Base-by-base conservation (phyloP, 1,140 invertebrate genomes). In the Macrobrachium nipponense region DNA sequence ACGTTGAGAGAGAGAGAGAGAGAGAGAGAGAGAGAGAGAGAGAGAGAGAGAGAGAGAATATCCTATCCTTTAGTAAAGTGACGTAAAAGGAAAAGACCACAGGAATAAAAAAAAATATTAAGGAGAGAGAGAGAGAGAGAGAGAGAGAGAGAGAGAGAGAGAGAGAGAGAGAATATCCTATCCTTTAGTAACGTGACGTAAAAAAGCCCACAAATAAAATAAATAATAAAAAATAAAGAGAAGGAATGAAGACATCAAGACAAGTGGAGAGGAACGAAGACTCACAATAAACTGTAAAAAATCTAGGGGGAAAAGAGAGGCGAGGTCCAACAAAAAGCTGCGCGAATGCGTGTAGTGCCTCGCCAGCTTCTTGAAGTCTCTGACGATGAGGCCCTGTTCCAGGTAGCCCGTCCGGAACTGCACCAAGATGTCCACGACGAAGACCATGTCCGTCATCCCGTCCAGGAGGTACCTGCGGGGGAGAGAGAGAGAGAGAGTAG, bases 321-420 rank as follows among this genome's bases (percentile, higher is more conserved):
- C 91, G 61, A 98, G 91, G 91, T 98, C 98, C 82, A 98, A 91
- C n/a, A 96, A 91, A 90, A 98, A 98, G 79, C 95, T 93, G 88
- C 94, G 94, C 44, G 97, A 98, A 72, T 94, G 94, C 62, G 97
- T 92, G 91, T 99, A 99, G 90, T 98, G 97, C 73, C 94, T 94
- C 44, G 96, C 96, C 64, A 99, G 92, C 90, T 98, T 98, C 90
- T 94, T 95, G 76, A 94, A 95, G 90, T 98, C 96, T 91, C 97
- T 98, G 12, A 97, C 97, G 95, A 98, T 97, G 11, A 98, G 93
- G 17, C 97, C 98, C 91, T 98, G 97, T 91, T 98, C 97, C 84
- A 98, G 92, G 90, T 98, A 98, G n/a, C 97, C 97, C 51, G 98
- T 99, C 72, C 97, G 93, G 89, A 98, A 95, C 91, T 98, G 97